Base-by-base conservation (phyloP, 2,113 vertebrate species). In the Alethe diademata region DNA sequence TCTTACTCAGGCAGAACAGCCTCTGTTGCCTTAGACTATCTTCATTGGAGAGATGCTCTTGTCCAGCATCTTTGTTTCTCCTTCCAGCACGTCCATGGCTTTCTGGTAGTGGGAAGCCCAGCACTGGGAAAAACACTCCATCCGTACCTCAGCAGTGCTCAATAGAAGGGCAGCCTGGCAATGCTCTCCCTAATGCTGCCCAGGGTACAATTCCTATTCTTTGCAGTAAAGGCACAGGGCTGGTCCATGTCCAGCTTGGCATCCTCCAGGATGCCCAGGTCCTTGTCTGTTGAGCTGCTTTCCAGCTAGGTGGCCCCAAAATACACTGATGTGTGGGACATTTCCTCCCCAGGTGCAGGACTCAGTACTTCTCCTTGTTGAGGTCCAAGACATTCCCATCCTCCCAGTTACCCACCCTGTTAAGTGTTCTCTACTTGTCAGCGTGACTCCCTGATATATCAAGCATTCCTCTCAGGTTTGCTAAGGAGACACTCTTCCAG, bases 121-220 rank as follows among this genome's bases (percentile, higher is more conserved):
- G 13, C 4, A 47, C 3, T 6, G 19, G 8, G 36, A 38, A 18
- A 14, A 78, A 3, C 7, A 19, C 1, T 74, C 8, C 16, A 18
- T 19, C 33, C 10, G 8, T 29, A 9, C 14, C 22, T 81, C 12
- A n/a, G 10, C 13, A 69, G 19, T 48, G 4, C 6, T 9, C 6
- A 69, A 25, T 4, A 73, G 53, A 76, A 25, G 24, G 16, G 28
- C 20, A 78, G 19, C 10, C 22, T 33, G 22, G 5, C 19, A 62
- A 12, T 0, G 0, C 2, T 64, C 19, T 12, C 38, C 7, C 12
- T 69, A 33, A 28, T 5, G 4, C 12, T 40, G 5, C 17, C 8
- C 25, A 45, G 8, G 38, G 19, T 60, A 16, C 5, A 25, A 18
- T 42, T 64, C 3, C 1, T 22, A 5, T 42, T 67, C 43, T 36